Percentiles rank a stretch among this genome's conserved stretches.
These are phyloP conservation scores for Paedocypris micromegethes DNA, from an alignment of 2,797 vertebrate genomes.

Conservation along the genomic window DNA sequence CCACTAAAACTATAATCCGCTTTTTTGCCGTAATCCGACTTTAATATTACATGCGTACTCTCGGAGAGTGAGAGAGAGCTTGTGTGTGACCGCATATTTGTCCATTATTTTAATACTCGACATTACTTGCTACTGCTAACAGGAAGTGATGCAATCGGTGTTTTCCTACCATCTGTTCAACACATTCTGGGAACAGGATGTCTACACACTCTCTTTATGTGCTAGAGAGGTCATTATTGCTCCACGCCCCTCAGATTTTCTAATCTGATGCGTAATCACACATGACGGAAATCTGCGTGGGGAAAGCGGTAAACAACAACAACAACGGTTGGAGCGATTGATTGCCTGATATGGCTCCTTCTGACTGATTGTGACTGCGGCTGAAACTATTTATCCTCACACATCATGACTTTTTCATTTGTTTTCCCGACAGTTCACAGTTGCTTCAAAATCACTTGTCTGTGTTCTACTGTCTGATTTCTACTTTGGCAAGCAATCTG, in stretches of 20 bases:
- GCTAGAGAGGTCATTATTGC: conserved; percentile 31
- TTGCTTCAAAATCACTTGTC: too few species aligned
- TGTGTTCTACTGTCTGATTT: too few species aligned
- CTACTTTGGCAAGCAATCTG: too few species aligned
- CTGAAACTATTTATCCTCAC: not conserved
- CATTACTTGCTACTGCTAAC: conserved; percentile 17
- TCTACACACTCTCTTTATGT: conserved; percentile 28
- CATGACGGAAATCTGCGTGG: conserved; percentile 41
- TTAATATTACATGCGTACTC: conserved; percentile 67
- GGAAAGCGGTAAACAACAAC: conserved; percentile 37
- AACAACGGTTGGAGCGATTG: conserved; percentile 23
- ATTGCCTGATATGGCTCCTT: conserved; percentile 3
- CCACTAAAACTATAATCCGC: conserved; percentile 72
- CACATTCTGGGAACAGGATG: conserved; percentile 35
- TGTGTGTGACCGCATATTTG: conserved; percentile 44
- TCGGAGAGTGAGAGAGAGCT: conserved; percentile 58
- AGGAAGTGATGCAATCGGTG: conserved; percentile 39
- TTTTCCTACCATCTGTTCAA: conserved; percentile 39
- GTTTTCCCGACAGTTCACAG: too few species aligned
- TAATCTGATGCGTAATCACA: conserved; percentile 40
- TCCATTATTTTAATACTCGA: conserved; percentile 53
- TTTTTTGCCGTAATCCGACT: conserved; percentile 67
- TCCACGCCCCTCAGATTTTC: conserved; percentile 35
- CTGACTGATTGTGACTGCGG: conserved; percentile 1
- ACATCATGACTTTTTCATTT: too few species aligned